Percentiles rank a stretch among this genome's conserved stretches.
phyloP scores from a whole-genome alignment of 2,888 invertebrate species.

The Drosophila lutescens region DNA sequence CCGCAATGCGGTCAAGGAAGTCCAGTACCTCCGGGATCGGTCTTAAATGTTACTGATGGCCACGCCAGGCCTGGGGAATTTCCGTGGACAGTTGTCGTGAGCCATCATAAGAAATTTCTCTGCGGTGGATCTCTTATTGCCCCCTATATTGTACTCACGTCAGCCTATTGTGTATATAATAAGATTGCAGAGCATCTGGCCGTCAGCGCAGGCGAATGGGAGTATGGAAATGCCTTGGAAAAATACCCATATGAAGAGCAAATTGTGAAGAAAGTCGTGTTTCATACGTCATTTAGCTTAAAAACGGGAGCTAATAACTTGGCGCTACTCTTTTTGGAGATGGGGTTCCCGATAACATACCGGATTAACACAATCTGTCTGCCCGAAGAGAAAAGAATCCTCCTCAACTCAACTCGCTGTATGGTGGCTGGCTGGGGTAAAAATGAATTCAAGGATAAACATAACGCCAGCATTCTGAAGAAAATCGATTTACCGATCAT shows the following conservation, averaged over 20 bases:
- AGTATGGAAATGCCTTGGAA: background rate
- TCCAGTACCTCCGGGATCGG: background rate
- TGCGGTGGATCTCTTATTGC: conserved; percentile 2
- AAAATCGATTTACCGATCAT: background rate
- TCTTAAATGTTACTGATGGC: background rate
- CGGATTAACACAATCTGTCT: conserved; percentile 2
- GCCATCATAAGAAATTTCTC: background rate
- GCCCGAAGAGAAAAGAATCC: background rate
- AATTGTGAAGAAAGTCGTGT: background rate
- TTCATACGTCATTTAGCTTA: background rate
- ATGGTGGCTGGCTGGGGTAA: background rate
- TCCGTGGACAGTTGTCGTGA: background rate
- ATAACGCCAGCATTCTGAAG: background rate
- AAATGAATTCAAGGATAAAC: background rate
- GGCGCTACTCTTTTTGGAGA: conserved; percentile 1
- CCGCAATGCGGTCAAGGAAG: background rate
- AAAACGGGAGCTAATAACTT: background rate
- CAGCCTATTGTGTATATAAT: background rate
- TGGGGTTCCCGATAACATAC: background rate
- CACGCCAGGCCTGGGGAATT: background rate
- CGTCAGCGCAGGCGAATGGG: background rate
- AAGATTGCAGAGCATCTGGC: background rate
- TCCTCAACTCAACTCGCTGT: background rate
- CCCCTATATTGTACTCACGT: background rate
- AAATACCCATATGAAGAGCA: background rate